Evolutionary conservation across 2,888 invertebrate genomes (phyloP), one percentile per base, ranked within the genome.

Genomic region (Dexiosoma caninum): DNA sequence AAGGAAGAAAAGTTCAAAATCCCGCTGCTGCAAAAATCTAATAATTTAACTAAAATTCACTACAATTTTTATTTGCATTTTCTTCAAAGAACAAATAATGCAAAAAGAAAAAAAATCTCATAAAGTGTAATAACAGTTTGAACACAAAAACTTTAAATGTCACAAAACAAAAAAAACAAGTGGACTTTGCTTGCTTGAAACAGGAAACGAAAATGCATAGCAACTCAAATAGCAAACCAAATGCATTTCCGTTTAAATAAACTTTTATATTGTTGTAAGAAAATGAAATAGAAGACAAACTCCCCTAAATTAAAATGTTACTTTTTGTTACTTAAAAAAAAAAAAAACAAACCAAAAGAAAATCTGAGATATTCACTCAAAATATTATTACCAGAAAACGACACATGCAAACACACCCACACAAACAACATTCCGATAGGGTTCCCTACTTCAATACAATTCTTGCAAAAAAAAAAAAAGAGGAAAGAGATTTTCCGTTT

Each of bases 151-250:
- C 57, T 75, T 75, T 75, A 57, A 57, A 62, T 67, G 46, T 42
- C 62, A 49, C 23, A 60, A 27, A 55, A 27, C 16, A 21, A 57
- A 57, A 55, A 12, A 57, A 69, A 59, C n/a, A 37, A 64, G 55
- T 69, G 75, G 66, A 71, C 67, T 67, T 72, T 77, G 23, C 16
- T 37, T 37, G 19, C 16, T 37, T 37, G 19, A 64, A 78, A 81
- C 69, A 81, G 81, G 78, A 81, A 81, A 78, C 74, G 67, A 81
- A 84, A 83, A 71, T 70, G 83, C 78, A 71, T 70, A 84, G 78
- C 79, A 82, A 82, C 78, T 82, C 75, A 42, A 66, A 83, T 83
- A 78, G 75, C 67, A 81, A 82, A 78, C 62, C 71, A 80, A 76
- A 80, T 70, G 76, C 64, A 71, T 80, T 75, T 75, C 79, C 79